Evolutionary conservation across 2,113 vertebrate species (phyloP).

Genomic region (Trichechus manatus): DNA sequence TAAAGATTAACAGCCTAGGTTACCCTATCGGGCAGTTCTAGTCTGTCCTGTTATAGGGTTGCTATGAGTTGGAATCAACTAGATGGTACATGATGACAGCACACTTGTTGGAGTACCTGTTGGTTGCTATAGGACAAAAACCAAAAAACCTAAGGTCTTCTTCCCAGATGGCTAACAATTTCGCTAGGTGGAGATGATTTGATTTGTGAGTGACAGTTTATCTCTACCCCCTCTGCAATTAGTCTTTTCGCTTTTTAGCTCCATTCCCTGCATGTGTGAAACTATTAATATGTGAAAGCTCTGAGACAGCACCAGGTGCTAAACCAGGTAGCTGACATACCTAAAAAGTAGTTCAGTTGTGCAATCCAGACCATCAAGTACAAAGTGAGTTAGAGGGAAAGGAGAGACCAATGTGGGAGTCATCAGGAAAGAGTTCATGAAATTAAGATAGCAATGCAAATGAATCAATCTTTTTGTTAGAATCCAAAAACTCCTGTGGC

Average conservation of each 20-base stretch:
- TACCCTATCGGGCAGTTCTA: neutral
- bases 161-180: neutral
- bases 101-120: neutral
- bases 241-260: constrained; percentile 9
- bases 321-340: neutral
- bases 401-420: neutral
- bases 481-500: neutral
- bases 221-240: neutral
- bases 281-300: neutral
- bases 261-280: neutral
- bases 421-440: neutral
- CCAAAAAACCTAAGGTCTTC: neutral
- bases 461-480: neutral
- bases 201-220: constrained; percentile 3
- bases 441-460: neutral
- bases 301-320: neutral
- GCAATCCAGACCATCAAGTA: neutral
- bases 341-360: neutral
- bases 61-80: neutral
- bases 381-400: neutral
- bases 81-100: neutral
- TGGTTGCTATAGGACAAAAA: neutral
- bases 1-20: neutral
- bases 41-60: neutral
- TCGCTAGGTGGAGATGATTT: neutral